These are phyloP conservation scores for Heteronetta atricapilla DNA, from an alignment of 2,113 vertebrate species.

Conservation along the genomic window DNA sequence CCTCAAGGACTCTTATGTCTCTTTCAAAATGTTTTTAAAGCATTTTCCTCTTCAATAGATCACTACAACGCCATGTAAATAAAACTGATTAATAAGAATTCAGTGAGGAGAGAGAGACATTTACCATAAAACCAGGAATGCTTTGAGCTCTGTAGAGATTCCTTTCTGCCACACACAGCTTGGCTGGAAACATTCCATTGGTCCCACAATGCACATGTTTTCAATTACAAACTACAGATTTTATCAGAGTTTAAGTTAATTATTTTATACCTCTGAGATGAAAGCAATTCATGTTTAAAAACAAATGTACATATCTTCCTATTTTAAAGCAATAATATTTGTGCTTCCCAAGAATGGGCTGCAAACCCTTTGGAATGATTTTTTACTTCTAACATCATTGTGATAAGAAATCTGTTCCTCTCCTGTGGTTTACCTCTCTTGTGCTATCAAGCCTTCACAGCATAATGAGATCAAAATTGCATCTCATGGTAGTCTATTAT, in stretches of 20 bases:
- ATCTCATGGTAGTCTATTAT: not conserved
- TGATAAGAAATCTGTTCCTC: constrained; percentile 12
- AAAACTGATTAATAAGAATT: constrained; percentile 78
- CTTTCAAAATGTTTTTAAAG: constrained; percentile 68
- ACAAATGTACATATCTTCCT: constrained; percentile 38
- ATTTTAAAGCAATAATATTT: constrained; percentile 42
- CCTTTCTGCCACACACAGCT: constrained; percentile 76
- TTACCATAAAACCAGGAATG: constrained; percentile 73
- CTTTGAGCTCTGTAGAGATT: constrained; percentile 73
- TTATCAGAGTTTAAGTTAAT: constrained; percentile 69
- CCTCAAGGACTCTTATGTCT: constrained; percentile 56
- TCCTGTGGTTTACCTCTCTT: constrained; percentile 34
- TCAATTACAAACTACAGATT: constrained; percentile 72
- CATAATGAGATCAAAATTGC: constrained; percentile 56
- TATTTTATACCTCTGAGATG: constrained; percentile 65
- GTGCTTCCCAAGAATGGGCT: constrained; percentile 16
- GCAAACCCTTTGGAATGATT: not conserved
- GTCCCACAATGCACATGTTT: constrained; percentile 69
- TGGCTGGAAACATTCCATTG: constrained; percentile 54
- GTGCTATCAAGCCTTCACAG: constrained; percentile 38
- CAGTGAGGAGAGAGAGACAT: constrained; percentile 68
- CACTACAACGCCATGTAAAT: constrained; percentile 70
- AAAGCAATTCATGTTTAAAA: constrained; percentile 63
- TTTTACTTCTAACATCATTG: constrained; percentile 32
- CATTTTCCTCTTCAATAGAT: constrained; percentile 59